Conservation (phyloP, 64 coral and sea anemone species). For the Platygyra sinensis region DNA sequence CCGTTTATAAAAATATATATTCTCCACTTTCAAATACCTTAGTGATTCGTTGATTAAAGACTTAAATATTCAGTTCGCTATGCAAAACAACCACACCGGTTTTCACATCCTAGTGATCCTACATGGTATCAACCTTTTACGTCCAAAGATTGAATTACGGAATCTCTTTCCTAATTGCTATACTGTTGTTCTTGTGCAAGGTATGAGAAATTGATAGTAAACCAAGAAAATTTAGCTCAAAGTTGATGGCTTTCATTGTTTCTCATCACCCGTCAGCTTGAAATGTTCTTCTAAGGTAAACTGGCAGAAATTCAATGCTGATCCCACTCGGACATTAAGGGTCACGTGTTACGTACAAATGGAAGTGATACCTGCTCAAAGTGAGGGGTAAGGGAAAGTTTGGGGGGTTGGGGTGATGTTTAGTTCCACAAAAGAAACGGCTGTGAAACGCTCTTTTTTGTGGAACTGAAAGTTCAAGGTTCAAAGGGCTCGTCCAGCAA, state of each 20-base stretch:
- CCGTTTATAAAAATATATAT: constrained; percentile 46
- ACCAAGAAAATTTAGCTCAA: background rate
- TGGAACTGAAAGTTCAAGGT: background rate
- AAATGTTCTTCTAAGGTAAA: background rate
- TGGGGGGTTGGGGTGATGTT: background rate
- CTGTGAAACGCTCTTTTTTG: background rate
- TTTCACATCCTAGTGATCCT: background rate
- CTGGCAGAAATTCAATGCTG: background rate
- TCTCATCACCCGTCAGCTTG: background rate
- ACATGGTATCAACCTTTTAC: background rate
- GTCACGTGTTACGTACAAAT: background rate
- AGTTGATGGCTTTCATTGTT: background rate
- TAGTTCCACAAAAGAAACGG: background rate
- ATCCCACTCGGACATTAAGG: background rate
- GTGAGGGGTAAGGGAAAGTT: background rate
- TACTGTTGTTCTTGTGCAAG: background rate
- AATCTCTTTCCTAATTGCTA: background rate
- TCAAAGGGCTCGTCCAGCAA: constrained; percentile 17
- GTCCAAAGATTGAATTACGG: background rate
- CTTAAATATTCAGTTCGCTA: constrained; percentile 13
- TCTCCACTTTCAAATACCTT: constrained; percentile 12
- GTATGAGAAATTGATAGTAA: background rate
- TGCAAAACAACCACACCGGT: background rate
- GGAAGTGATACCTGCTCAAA: background rate
- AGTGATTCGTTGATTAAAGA: background rate